Evolutionary conservation across 2,797 vertebrate genomes (phyloP), one percentile per base, ranked within the genome.

Genomic region (Choloepus didactylus): DNA sequence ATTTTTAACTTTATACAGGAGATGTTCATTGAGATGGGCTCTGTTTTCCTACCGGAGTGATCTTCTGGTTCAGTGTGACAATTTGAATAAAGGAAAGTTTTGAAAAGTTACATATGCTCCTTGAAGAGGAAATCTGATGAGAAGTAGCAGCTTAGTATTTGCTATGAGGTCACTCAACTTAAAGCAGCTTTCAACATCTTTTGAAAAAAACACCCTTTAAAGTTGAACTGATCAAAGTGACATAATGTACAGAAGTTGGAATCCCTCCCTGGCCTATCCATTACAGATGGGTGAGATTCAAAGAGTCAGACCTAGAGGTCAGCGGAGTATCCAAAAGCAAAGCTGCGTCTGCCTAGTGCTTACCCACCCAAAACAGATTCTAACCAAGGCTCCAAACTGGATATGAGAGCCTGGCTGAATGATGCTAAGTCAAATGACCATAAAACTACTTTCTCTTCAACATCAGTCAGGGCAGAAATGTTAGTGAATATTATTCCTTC

Each of bases 61-160:
- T 93, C 72, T 92, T 80, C 49, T 69, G 18, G 80, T 77, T 77
- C 25, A 16, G 8, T 18, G 60, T 90, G 86, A 70, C 86, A 70
- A 89, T 59, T 35, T 44, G 60, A 93, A 97, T 83, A 88, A 81
- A 94, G 44, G 23, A 29, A 56, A 38, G 25, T 60, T 95, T 82
- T 94, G 95, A 93, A 94, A 82, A 94, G 49, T 89, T 87, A n/a
- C 82, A 76, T 64, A 83, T 66, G 79, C 51, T 96, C 70, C 82
- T 94, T 79, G 75, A 94, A 77, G 60, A 96, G 82, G 88, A 93
- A 96, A 96, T 81, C n/a, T 69, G 82, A 97, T 92, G 85, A 97
- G 82, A 95, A 93, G 60, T 83, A 83, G 56, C 60, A 73, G 89
- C 79, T 93, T 87, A 85, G 54, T 70, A 70, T 92, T 93, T 96